Evolutionary conservation across 2,797 vertebrate genomes (phyloP).

Genomic region (Onychomys torridus): DNA sequence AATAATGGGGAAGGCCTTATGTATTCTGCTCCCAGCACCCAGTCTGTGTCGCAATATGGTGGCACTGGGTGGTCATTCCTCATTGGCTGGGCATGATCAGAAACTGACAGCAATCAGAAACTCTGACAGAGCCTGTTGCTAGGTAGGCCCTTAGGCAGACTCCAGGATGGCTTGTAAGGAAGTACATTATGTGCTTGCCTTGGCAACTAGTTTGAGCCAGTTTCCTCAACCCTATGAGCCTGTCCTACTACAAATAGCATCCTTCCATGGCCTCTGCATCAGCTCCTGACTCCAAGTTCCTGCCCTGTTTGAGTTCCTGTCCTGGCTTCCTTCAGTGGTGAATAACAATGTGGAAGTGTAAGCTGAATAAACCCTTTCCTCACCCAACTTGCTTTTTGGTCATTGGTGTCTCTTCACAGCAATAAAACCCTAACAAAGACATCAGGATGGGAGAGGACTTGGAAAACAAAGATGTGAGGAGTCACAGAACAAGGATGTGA

Average conservation of each 20-base stretch:
- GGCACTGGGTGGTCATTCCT: too few species aligned
- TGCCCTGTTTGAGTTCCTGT: not conserved
- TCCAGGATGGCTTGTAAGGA: too few species aligned
- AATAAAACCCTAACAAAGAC: not conserved
- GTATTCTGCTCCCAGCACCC: too few species aligned
- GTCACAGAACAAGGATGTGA: not conserved
- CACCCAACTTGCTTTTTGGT: not conserved
- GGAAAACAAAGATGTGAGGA: not conserved
- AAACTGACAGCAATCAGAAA: too few species aligned
- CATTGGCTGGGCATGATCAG: too few species aligned
- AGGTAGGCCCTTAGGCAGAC: too few species aligned
- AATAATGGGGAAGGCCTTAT: too few species aligned
- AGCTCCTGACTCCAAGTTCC: not conserved
- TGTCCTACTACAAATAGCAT: not conserved
- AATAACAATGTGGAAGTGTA: not conserved
- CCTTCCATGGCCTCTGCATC: not conserved
- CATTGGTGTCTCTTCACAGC: not conserved
- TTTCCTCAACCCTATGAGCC: too few species aligned
- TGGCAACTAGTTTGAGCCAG: too few species aligned
- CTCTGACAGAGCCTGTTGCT: too few species aligned
- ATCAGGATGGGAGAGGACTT: not conserved
- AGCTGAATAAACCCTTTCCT: not conserved
- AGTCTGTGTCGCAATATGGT: too few species aligned
- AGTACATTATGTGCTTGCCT: too few species aligned
- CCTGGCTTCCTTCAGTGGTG: not conserved